Conservation (phyloP, 2,888 invertebrate species). For the Stenurella melanura region DNA sequence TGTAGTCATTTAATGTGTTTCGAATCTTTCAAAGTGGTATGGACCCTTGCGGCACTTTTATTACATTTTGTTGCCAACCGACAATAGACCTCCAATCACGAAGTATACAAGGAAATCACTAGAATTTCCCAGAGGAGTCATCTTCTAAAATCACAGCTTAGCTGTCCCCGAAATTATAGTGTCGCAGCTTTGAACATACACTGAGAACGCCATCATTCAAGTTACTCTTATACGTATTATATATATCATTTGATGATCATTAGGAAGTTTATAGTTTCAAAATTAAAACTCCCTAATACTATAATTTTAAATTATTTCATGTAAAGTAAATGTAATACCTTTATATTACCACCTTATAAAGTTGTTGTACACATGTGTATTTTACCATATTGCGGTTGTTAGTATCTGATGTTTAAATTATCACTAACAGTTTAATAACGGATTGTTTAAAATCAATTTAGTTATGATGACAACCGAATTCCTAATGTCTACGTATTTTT, state of each 20-base stretch:
- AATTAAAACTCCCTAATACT: neutral
- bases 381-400: neutral
- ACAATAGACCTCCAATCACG: conserved; percentile 75
- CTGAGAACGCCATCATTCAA: neutral
- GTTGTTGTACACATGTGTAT: neutral
- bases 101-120: conserved; percentile 69
- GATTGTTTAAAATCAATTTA: no score
- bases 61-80: conserved; percentile 74
- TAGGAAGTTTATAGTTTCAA: neutral
- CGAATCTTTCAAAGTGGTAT: conserved; percentile 58
- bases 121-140: conserved; percentile 71
- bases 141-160: conserved; percentile 73
- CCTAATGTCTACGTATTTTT: no score
- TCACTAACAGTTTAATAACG: no score
- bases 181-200: conserved; percentile 62
- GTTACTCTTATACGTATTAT: neutral
- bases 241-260: neutral
- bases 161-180: conserved; percentile 73
- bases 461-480: no score
- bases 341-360: neutral
- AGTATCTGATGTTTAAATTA: no score
- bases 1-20: conserved; percentile 33
- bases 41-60: conserved; percentile 68
- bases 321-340: neutral
- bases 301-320: neutral